Percentiles rank a stretch among this genome's conserved stretches.
Evolutionary conservation across 1,140 invertebrate genomes (phyloP).

Genomic region (Probaryconus sp.): DNA sequence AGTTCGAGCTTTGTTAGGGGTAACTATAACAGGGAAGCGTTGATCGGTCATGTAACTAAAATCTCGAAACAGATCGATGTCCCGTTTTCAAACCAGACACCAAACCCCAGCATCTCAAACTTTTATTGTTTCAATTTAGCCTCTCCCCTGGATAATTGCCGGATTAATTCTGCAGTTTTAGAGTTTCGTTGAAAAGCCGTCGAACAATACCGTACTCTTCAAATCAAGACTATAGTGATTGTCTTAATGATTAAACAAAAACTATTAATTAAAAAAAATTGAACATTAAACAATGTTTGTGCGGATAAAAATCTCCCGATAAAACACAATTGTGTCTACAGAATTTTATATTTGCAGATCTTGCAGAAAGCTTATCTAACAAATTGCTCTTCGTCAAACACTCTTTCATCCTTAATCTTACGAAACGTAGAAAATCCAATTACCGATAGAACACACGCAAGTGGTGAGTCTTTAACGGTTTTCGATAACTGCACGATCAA

Average conservation of each 20-base stretch:
- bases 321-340: too few relatives aligned
- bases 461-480: background rate
- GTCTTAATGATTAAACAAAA: too few relatives aligned
- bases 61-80: conserved; percentile 27
- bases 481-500: background rate
- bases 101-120: conserved; percentile 4
- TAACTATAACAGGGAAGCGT: conserved; percentile 24
- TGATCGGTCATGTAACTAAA: conserved; percentile 27
- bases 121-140: conserved; percentile 8
- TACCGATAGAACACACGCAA: background rate
- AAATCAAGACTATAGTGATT: too few relatives aligned
- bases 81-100: conserved; percentile 10
- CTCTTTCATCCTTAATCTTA: background rate
- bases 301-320: too few relatives aligned
- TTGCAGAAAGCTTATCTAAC: too few relatives aligned
- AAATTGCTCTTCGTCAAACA: too few relatives aligned
- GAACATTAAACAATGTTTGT: too few relatives aligned
- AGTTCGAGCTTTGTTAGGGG: conserved; percentile 16
- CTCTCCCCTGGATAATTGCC: too few relatives aligned
- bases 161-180: too few relatives aligned
- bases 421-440: background rate
- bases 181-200: too few relatives aligned
- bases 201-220: too few relatives aligned
- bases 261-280: too few relatives aligned
- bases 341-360: background rate